A percentile compares a stretch with the other conserved stretches of the same genome.
Evolutionary conservation across 2,797 vertebrate genomes (phyloP).

Genomic region (Pantherophis vulpinus): DNA sequence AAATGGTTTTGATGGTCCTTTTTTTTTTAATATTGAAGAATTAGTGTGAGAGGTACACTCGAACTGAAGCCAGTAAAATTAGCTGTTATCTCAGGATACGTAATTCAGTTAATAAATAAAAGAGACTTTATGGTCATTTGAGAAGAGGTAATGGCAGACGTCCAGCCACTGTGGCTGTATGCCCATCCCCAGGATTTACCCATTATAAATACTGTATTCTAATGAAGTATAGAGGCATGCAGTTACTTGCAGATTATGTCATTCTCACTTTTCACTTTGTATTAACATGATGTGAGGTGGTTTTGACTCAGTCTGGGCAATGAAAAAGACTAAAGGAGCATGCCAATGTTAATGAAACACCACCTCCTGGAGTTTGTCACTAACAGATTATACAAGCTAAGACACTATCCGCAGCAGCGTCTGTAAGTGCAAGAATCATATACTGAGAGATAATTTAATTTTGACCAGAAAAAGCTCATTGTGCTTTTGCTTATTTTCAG

Average conservation of each 20-base stretch:
- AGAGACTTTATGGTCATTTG: not conserved
- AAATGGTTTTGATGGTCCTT: not conserved
- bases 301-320: not conserved
- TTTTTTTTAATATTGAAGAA: not conserved
- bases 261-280: not conserved
- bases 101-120: not conserved
- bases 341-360: conserved; percentile 59
- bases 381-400: conserved; percentile 47
- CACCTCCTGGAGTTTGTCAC: conserved; percentile 66
- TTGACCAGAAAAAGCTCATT: not conserved
- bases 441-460: conserved; percentile 5
- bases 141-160: not conserved
- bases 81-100: not conserved
- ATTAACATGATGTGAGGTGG: not conserved
- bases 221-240: not conserved
- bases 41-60: not conserved
- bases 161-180: not conserved
- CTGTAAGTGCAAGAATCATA: conserved; percentile 49
- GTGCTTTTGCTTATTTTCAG: not conserved
- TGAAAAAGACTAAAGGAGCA: not conserved
- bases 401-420: conserved; percentile 25
- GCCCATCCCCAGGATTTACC: not conserved
- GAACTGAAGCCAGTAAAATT: not conserved
- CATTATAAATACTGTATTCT: not conserved
- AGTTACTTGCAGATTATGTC: not conserved